Conservation (phyloP, 2,888 invertebrate species). For the Zaprionus obscuricornis region DNA sequence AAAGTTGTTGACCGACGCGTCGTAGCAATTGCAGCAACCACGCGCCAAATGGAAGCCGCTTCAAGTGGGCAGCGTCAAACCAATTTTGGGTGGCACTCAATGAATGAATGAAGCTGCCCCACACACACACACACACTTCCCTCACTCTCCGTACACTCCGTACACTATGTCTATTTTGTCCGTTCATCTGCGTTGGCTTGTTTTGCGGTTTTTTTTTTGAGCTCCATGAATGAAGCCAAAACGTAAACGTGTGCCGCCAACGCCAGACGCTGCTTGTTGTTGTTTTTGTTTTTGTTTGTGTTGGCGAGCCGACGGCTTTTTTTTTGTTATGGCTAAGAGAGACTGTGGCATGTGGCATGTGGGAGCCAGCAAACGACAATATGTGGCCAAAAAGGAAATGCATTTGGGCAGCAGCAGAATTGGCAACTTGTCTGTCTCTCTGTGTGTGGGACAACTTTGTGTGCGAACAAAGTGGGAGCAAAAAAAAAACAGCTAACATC, state of each 20-base stretch:
- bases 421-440: too few species aligned
- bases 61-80: constrained; percentile 62
- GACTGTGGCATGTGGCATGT: constrained; percentile 48
- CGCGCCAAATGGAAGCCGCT: constrained; percentile 69
- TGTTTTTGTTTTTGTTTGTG: constrained; percentile 51
- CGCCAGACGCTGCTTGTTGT: constrained; percentile 52
- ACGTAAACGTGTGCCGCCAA: constrained; percentile 74
- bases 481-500: constrained; percentile 26
- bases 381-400: constrained; percentile 78
- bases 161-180: constrained; percentile 2
- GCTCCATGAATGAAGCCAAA: constrained; percentile 58
- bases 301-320: constrained; percentile 69
- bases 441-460: constrained; percentile 46
- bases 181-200: constrained; percentile 4
- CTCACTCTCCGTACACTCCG: constrained; percentile 6
- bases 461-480: constrained; percentile 43
- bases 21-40: constrained; percentile 78
- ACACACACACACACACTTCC: constrained; percentile 26
- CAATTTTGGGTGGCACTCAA: constrained; percentile 69
- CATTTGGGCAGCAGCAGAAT: constrained; percentile 66
- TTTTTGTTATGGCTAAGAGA: constrained; percentile 33
- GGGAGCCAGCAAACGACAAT: constrained; percentile 61
- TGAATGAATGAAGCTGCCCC: constrained; percentile 26
- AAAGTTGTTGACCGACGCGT: constrained; percentile 69
- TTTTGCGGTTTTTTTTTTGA: constrained; percentile 22